phyloP scores from a whole-genome alignment of 2,113 vertebrate genomes.

The Benitochromis conjunctus region DNA sequence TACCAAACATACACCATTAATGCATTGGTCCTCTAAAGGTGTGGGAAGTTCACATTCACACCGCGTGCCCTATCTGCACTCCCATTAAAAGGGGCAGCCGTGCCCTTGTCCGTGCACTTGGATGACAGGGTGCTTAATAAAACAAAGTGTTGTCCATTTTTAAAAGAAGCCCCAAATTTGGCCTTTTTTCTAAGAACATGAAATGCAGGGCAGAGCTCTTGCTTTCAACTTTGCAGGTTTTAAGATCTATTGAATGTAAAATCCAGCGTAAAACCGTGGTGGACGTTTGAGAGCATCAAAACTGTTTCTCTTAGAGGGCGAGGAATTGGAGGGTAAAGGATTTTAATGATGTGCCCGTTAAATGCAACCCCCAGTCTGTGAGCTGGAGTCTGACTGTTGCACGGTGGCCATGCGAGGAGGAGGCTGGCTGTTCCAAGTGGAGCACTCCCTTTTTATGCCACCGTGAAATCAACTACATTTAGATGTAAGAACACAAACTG shows the following conservation, averaged over 20 bases:
- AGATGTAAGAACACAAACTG: background rate
- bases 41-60: background rate
- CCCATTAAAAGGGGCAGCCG: background rate
- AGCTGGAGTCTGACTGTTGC: background rate
- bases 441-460: background rate
- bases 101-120: background rate
- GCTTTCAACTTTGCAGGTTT: background rate
- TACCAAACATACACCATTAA: background rate
- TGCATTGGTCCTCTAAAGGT: slow-evolving; percentile 12
- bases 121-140: slow-evolving; percentile 7
- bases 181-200: background rate
- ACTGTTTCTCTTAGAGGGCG: background rate
- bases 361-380: background rate
- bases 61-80: background rate
- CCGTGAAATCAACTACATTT: background rate
- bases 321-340: background rate
- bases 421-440: background rate
- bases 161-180: background rate
- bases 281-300: slow-evolving; percentile 11
- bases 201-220: background rate
- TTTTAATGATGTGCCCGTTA: slow-evolving; percentile 11
- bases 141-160: background rate
- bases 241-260: background rate
- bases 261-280: background rate
- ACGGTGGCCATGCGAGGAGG: background rate